Evolutionary conservation across 2,113 vertebrate genomes (phyloP), one percentile per base, ranked within the genome.

Genomic region (Lonchura striata): DNA sequence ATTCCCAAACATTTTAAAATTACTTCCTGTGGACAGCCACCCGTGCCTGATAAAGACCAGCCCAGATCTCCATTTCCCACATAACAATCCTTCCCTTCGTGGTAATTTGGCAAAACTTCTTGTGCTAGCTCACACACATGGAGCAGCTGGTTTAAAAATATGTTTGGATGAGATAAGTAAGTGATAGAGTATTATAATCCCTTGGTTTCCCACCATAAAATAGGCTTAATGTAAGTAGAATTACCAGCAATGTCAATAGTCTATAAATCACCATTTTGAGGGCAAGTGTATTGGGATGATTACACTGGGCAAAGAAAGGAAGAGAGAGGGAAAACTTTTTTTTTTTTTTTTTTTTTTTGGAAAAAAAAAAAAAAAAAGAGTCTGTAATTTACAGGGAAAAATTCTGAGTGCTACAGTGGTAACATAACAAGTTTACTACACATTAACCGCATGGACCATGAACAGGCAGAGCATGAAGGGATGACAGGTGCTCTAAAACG

Each of bases 11-110:
- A 20, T 28, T 83, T 66, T 10, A 5, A 42, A 61, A 31, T 49
- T 3, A 3, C 24, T 31, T 63, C 63, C 47, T 24, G 49, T 22
- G 53, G 46, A n/a, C 72, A 72, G 24, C 42, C 47, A 13, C 20
- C 18, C 0, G 1, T 19, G 47, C 42, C 25, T 21, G 63, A 46
- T 31, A 15, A 65, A 42, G 41, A n/a, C 5, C 46, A 75, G 56
- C 50, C 21, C 47, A 25, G 12, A 53, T 24, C 3, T 20, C 3
- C 14, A 54, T 33, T 30, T 42, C 49, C 13, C 15, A 15, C 10
- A 0, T 0, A 50, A 15, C 24, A 50, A 35, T 18, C 25, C 16
- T 53, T 66, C 69, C 39, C 28, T 71, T 44, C 0, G 2, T 4
- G 6, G 13, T 24, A 19, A 35, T 60, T 64, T 5, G n/a, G 33